A percentile compares a stretch with the other conserved stretches of the same genome.
phyloP scores from a whole-genome alignment of 1,140 invertebrate species.

The Cydia splendana region DNA sequence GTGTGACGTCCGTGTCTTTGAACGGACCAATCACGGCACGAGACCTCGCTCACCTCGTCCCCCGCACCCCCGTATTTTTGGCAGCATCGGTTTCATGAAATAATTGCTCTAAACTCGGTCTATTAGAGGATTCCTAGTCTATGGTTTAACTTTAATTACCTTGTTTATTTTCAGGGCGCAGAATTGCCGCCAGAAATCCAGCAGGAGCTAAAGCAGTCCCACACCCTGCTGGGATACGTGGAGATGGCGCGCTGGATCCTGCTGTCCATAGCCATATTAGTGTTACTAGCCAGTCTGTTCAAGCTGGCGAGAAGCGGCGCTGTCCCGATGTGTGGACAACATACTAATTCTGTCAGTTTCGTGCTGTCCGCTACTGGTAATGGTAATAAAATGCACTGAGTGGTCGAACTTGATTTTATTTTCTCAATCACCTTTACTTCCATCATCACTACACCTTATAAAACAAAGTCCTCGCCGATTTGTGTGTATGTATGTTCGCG shows the following conservation, averaged over 20 bases:
- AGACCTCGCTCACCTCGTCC: no score
- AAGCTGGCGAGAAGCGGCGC: conserved; percentile 41
- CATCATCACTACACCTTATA: no score
- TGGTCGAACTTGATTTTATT: neutral
- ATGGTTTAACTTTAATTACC: neutral
- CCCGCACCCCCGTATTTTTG: no score
- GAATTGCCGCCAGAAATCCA: conserved; percentile 53
- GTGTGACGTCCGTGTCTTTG: no score
- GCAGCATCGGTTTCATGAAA: no score
- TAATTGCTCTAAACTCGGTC: no score
- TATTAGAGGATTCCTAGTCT: no score
- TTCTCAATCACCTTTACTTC: neutral
- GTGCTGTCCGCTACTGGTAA: conserved; percentile 46
- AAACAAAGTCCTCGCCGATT: no score
- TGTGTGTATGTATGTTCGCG: no score
- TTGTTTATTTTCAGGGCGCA: conserved; percentile 59
- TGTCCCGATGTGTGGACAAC: conserved; percentile 47
- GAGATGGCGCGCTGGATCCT: conserved; percentile 66
- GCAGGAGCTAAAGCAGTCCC: conserved; percentile 54
- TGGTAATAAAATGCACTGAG: conserved; percentile 47
- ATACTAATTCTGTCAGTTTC: conserved; percentile 62
- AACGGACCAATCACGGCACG: no score
- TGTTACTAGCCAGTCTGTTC: conserved; percentile 42
- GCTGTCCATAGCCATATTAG: conserved; percentile 51
- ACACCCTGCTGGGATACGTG: conserved; percentile 58